These are phyloP conservation scores for Eumaeus atala DNA, from an alignment of 1,140 invertebrate genomes.

Conservation along the genomic window DNA sequence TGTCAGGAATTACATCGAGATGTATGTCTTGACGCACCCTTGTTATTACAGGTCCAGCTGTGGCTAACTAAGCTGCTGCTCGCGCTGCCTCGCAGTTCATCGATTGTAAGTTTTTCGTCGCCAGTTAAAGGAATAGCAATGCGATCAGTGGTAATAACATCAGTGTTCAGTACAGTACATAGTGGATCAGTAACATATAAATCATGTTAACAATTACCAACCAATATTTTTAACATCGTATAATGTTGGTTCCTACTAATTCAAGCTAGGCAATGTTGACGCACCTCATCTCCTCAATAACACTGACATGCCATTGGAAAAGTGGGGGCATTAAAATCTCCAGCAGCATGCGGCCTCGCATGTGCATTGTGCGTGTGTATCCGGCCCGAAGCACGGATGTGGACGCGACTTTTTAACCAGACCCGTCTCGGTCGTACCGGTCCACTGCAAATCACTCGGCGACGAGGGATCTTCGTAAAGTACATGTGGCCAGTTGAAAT, in stretches of 20 bases:
- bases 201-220: not conserved
- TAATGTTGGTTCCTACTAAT: not conserved
- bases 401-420: slow-evolving; percentile 8
- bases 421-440: slow-evolving; percentile 5
- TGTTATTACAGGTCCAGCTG: too few species aligned
- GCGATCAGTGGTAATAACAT: too few species aligned
- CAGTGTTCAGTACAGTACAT: too few species aligned
- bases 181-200: too few species aligned
- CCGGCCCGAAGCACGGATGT: slow-evolving; percentile 3
- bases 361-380: slow-evolving; percentile 3
- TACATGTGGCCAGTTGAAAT: slow-evolving; percentile 31
- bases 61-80: too few species aligned
- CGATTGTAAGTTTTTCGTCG: too few species aligned
- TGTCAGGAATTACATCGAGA: too few species aligned
- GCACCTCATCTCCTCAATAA: not conserved
- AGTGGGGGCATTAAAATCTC: slow-evolving; percentile 1
- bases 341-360: not conserved
- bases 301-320: slow-evolving; percentile 1
- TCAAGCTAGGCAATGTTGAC: not conserved
- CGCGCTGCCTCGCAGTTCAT: too few species aligned
- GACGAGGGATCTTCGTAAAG: slow-evolving; percentile 20
- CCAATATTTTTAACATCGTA: not conserved
- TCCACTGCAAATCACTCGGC: not conserved
- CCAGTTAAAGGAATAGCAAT: too few species aligned
- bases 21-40: too few species aligned